These are phyloP conservation scores for Penaeus indicus DNA, from an alignment of 1,140 invertebrate genomes.

Conservation along the genomic window DNA sequence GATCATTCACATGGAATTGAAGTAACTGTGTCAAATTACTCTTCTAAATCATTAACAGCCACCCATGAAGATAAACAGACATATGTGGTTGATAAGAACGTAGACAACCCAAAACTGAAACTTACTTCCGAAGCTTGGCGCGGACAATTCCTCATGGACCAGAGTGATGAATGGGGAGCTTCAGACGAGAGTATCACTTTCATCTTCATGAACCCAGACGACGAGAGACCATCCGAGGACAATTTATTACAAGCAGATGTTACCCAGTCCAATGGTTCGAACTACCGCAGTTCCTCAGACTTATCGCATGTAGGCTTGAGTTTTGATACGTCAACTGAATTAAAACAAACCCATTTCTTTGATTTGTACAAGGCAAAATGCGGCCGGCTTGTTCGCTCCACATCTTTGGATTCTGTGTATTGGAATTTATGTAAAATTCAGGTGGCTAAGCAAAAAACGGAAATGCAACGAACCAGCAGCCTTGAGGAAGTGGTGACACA, in stretches of 20 bases:
- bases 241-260: neutral
- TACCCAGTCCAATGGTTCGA: neutral
- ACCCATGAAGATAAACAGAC: no score
- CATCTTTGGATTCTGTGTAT: conserved; percentile 47
- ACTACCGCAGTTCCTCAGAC: conserved; percentile 53
- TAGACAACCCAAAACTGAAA: neutral
- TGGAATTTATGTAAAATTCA: conserved; percentile 27
- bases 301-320: conserved; percentile 47
- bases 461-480: conserved; percentile 51
- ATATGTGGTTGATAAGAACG: no score
- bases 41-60: no score
- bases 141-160: conserved; percentile 44
- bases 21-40: no score
- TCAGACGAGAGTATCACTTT: conserved; percentile 61
- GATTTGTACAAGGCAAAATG: conserved; percentile 51
- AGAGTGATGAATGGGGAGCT: conserved; percentile 44
- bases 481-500: conserved; percentile 51
- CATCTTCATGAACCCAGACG: conserved; percentile 52
- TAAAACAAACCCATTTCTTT: conserved; percentile 30
- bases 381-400: conserved; percentile 34
- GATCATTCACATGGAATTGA: no score
- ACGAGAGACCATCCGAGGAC: conserved; percentile 21
- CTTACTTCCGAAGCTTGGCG: conserved; percentile 51
- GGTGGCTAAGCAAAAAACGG: conserved; percentile 11
- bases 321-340: conserved; percentile 3